phyloP scores from a whole-genome alignment of 2,888 invertebrate genomes.

The Lacanobia wlatinum region DNA sequence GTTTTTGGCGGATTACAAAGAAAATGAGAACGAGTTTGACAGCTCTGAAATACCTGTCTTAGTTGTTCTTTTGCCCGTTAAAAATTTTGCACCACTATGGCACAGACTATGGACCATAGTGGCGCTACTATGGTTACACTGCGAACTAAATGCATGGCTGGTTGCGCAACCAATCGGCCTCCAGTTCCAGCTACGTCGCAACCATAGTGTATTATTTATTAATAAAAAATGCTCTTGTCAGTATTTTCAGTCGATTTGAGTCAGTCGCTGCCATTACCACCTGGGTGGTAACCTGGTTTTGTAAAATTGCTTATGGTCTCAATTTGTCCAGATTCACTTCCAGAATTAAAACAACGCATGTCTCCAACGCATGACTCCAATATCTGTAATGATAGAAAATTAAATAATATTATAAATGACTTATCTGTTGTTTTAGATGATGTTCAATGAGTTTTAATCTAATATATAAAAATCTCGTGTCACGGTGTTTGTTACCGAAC shows the following conservation, averaged over 20 bases:
- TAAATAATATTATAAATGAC: conserved; percentile 14
- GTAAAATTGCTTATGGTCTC: too few relatives aligned
- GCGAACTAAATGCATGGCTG: background rate
- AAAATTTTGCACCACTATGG: background rate
- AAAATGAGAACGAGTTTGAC: conserved; percentile 29
- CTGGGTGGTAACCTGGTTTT: too few relatives aligned
- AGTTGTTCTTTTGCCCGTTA: conserved; percentile 22
- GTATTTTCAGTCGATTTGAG: too few relatives aligned
- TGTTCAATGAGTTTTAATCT: conserved; percentile 15
- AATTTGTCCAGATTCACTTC: too few relatives aligned
- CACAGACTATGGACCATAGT: background rate
- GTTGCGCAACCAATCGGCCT: background rate
- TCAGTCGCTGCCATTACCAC: too few relatives aligned
- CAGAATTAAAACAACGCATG: background rate
- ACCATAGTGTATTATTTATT: too few relatives aligned
- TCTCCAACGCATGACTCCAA: too few relatives aligned
- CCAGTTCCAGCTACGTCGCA: too few relatives aligned
- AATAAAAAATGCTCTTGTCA: too few relatives aligned
- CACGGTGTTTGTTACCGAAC: too few relatives aligned
- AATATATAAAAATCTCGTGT: too few relatives aligned
- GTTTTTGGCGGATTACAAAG: conserved; percentile 33
- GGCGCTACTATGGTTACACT: background rate
- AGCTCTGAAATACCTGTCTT: conserved; percentile 12
- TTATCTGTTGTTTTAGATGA: background rate
- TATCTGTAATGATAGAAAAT: conserved; percentile 1